Evolutionary conservation across 2,113 vertebrate genomes (phyloP).

Genomic region (Ctenodactylus gundi): DNA sequence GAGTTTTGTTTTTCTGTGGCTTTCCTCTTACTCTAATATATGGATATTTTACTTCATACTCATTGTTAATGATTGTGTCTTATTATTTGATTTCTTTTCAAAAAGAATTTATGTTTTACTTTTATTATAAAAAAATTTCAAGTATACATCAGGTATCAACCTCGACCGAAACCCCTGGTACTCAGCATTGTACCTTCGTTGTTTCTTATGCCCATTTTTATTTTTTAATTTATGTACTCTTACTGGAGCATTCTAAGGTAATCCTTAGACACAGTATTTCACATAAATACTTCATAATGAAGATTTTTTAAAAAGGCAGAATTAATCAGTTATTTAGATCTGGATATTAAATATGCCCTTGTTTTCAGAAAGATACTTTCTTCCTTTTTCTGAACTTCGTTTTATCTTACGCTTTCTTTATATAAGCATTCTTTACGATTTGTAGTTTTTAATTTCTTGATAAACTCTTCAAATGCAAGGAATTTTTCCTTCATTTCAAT

Average conservation of each 20-base stretch:
- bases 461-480: background rate
- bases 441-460: background rate
- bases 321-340: background rate
- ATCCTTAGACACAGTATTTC: background rate
- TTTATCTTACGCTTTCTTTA: constrained; percentile 14
- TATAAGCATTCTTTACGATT: background rate
- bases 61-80: constrained; percentile 19
- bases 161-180: background rate
- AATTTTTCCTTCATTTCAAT: background rate
- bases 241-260: constrained; percentile 11
- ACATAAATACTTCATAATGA: background rate
- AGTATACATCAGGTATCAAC: background rate
- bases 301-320: background rate
- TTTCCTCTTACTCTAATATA: constrained; percentile 1
- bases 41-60: background rate
- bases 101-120: constrained; percentile 22
- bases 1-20: background rate
- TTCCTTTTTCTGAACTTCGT: constrained; percentile 24
- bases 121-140: background rate
- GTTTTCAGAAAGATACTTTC: background rate
- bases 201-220: background rate
- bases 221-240: constrained; percentile 14
- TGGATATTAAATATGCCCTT: background rate
- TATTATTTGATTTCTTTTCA: constrained; percentile 14
- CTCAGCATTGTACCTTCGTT: background rate